Base-by-base conservation (phyloP, 2,113 vertebrate genomes). In the Chloebia gouldiae region DNA sequence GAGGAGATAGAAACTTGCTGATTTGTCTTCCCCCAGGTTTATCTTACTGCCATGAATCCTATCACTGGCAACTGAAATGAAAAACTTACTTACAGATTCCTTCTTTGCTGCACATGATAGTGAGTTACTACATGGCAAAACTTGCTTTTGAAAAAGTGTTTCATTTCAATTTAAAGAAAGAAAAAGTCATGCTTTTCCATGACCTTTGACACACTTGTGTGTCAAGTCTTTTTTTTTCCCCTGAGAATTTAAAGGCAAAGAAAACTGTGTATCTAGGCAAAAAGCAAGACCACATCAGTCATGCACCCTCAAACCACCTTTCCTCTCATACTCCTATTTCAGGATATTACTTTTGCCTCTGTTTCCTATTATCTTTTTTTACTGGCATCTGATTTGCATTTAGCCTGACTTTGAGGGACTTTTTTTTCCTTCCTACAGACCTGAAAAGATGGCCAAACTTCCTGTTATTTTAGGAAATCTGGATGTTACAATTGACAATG, bases 381-480 rank as follows among this genome's bases (percentile, higher is more conserved):
- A 56, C 92, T 72, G 89, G 28, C 68, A 57, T 77, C 17, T 87
- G 66, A 25, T 93, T 92, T 90, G 45, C 50, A 63, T 60, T 76
- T 95, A 59, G 51, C 24, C 73, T 93, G 82, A 92, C 44, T 63
- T 91, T 92, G 91, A 54, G 47, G 49, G 40, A 40, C 92, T 94
- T 94, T 76, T 53, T 88, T 95, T 94, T 90, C 89, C 39, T 88
- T 85, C 96, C 95, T 97, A 78, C 93, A 99, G 99, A 97, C 99
- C 98, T 84, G 99, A 99, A 97, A 99, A 99, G 98, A 99, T 99
- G 99, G 98, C 99, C 90, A 99, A 99, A 95, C 98, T 99, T 93
- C 99, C 99, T 73, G 99, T 99, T 96, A 99, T 99, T 98, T 97
- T 99, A 92, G 99, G 99, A 98, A 99, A 99, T 96, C 97, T 99